Base-by-base conservation (phyloP, 2,888 invertebrate species). In the Aethes cnicana region DNA sequence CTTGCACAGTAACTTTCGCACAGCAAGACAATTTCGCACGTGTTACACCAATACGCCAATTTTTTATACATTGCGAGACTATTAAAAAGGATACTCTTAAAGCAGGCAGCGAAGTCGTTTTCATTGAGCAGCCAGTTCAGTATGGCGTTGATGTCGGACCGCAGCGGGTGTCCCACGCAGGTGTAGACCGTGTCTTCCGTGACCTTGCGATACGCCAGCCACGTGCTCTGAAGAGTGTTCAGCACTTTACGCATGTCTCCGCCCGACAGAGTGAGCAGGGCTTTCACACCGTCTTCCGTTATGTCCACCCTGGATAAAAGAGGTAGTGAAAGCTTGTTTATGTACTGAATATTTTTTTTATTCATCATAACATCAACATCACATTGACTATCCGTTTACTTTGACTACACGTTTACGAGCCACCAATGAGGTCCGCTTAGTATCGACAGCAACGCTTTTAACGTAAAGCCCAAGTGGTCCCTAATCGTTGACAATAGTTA, bases 181-280 rank as follows among this genome's bases (percentile, higher is more conserved):
- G 94, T 94, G 81, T 99, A 99, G 2, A 92, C 98, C 75, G 94
- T 95, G 61, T 96, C 94, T 83, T 98, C 98, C 17, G 94, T 95
- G 21, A 99, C 96, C 59, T 91, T 89, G 62, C 95, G 95, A 81
- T 95, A 97, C 1, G 98, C 98, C 84, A 99, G 93, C 84, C 96
- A 95, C 7, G 98, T 97, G 85, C 98, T 97, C 90, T 99, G 99
- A 41, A 99, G 89, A 14, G 99, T 96, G 84, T 99, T 99, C 14
- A 99, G 84, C 0, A 98, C 97, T 80, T 96, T 97, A 62, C 99
- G 92, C 99, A 99, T 99, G 84, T 99, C 99, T 7, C 99, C 99
- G 53, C 95, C 95, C 0, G 98, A 96, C 1, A 99, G 89, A 0
- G 95, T 94, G 57, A 98, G 90, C 3, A 99, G 79, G 0, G 99